These are phyloP conservation scores for Ornithorhynchus anatinus DNA, from an alignment of 2,113 vertebrate species.

Conservation along the genomic window DNA sequence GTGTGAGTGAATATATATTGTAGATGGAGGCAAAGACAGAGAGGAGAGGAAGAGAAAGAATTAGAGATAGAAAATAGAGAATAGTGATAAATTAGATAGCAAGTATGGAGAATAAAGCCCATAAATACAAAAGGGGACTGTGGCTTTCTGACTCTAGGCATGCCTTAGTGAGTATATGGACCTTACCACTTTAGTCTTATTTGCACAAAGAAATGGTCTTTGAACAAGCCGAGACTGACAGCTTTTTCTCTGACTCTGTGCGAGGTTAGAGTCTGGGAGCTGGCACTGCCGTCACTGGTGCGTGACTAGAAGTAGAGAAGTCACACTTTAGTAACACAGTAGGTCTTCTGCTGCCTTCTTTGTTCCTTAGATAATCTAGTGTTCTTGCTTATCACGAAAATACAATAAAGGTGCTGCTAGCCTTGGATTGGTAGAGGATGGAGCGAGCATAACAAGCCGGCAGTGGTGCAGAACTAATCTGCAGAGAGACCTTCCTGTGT, in stretches of 20 bases:
- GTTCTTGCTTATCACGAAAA: conserved; percentile 69
- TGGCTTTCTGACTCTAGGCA: conserved; percentile 69
- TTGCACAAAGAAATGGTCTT: conserved; percentile 75
- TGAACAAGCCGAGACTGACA: conserved; percentile 79
- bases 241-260: conserved; percentile 72
- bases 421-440: conserved; percentile 76
- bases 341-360: conserved; percentile 50
- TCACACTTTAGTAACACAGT: conserved; percentile 72
- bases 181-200: conserved; percentile 72
- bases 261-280: conserved; percentile 57
- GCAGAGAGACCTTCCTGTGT: conserved; percentile 75
- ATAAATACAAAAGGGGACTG: conserved; percentile 69
- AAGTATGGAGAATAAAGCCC: conserved; percentile 51
- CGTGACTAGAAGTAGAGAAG: conserved; percentile 72
- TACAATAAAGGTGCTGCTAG: conserved; percentile 78
- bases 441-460: conserved; percentile 77
- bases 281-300: conserved; percentile 77
- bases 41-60: conserved; percentile 69
- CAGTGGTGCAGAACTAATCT: conserved; percentile 86
- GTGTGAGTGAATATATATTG: too few relatives aligned
- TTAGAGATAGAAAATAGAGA: too few relatives aligned
- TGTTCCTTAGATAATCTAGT: conserved; percentile 64
- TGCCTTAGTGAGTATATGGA: conserved; percentile 73
- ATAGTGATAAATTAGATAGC: conserved; percentile 61
- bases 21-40: too few relatives aligned